Conservation (phyloP, 1,140 invertebrate species). For the Sycophila sp. region DNA sequence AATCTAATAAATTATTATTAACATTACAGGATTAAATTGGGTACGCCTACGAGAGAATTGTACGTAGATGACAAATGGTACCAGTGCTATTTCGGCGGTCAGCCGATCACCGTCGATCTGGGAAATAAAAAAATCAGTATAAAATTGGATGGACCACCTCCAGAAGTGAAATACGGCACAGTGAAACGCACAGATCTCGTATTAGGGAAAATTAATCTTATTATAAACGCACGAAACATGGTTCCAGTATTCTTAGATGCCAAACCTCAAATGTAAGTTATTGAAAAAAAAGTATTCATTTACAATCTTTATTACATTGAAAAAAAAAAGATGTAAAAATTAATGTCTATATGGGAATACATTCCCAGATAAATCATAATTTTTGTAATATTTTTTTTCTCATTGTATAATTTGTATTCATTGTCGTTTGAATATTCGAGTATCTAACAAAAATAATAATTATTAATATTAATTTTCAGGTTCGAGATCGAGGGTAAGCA, state of each 20-base stretch:
- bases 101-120: constrained; percentile 83
- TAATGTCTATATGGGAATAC: too few relatives aligned
- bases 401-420: too few relatives aligned
- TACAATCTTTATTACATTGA: too few relatives aligned
- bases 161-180: constrained; percentile 82
- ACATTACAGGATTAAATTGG: constrained; percentile 78
- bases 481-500: constrained; percentile 80
- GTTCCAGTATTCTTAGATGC: constrained; percentile 86
- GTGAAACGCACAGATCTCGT: constrained; percentile 80
- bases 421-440: too few relatives aligned
- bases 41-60: constrained; percentile 91
- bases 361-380: too few relatives aligned
- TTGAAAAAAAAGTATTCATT: too few relatives aligned
- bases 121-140: constrained; percentile 80
- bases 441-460: too few relatives aligned
- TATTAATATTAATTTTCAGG: constrained; percentile 42
- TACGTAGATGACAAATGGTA: constrained; percentile 90
- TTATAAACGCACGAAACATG: constrained; percentile 81
- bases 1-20: not conserved
- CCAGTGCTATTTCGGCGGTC: constrained; percentile 91
- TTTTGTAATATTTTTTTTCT: too few relatives aligned
- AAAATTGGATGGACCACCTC: constrained; percentile 86
- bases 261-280: constrained; percentile 76
- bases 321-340: too few relatives aligned
- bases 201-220: constrained; percentile 83